Evolutionary conservation across 2,888 invertebrate species (phyloP).

Genomic region (Sepiola atlantica): DNA sequence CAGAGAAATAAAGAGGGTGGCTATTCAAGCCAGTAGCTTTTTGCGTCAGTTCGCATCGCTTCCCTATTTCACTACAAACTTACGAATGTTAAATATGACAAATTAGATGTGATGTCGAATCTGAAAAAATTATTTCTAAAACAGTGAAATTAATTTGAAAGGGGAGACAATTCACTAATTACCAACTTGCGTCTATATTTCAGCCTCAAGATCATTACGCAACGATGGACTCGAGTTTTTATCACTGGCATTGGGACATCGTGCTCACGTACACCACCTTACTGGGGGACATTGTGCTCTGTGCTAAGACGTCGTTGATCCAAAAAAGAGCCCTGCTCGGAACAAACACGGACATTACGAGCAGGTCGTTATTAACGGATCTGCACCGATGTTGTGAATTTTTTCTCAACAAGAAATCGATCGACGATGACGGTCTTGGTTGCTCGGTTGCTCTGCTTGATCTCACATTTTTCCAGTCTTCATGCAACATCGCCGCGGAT

Average conservation of each 20-base stretch:
- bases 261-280: slow-evolving; percentile 70
- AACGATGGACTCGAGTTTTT: slow-evolving; percentile 44
- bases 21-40: no score
- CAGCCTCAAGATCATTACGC: not conserved
- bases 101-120: not conserved
- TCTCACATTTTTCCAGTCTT: slow-evolving; percentile 67
- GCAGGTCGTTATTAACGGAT: not conserved
- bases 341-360: slow-evolving; percentile 58
- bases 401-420: not conserved
- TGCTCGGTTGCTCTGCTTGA: slow-evolving; percentile 70
- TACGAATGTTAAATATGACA: no score
- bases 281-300: slow-evolving; percentile 69
- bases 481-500: slow-evolving; percentile 51
- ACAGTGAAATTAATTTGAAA: not conserved
- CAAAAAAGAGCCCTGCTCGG: slow-evolving; percentile 73
- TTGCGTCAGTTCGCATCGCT: no score
- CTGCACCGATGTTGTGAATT: not conserved
- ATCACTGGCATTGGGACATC: slow-evolving; percentile 74
- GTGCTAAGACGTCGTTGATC: slow-evolving; percentile 68
- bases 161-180: not conserved
- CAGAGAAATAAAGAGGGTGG: not conserved
- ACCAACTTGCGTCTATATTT: not conserved
- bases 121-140: not conserved
- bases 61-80: no score
- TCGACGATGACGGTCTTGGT: slow-evolving; percentile 49